Evolutionary conservation across 2,888 invertebrate species (phyloP), one percentile per base, ranked within the genome.

Genomic region (Mimachlamys varia): DNA sequence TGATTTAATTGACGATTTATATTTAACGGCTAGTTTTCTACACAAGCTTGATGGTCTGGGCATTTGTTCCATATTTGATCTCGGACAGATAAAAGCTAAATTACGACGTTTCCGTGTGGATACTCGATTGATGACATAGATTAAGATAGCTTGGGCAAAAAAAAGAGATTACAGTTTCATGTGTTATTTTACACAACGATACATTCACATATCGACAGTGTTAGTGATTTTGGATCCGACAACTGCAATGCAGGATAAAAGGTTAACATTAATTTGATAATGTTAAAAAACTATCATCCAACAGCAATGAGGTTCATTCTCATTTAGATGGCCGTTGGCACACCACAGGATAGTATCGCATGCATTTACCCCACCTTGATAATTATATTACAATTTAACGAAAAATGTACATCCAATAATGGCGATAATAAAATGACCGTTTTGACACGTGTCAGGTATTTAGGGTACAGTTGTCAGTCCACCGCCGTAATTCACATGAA

Each of bases 361-460:
- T 33, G 76, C 76, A 76, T 33, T 76, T 76, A 76, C 33, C 76
- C 76, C 76, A 33, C 76, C 27, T 76, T 76, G 76, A 76, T 33
- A 76, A 76, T 76, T 76, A 76, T 7, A 76, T 76, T 76, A 76
- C 76, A 76, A 76, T 76, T 76, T 33, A 1, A 76, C 76, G 76
- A 33, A 27, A 76, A 76, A 76, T 27, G 76, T 76, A 76, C 76
- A 76, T 76, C 76, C 12, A 76, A 76, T 76, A 15, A 76, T 76
- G 76, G 76, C 22, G 76, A 76, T 76, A 76, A 76, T 76, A 22
- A 27, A 76, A 33, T 76, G 76, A 76, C 76, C 76, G 33, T 76
- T 76, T 33, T 76, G 76, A 76, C 76, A 76, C 76, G 76, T 76
- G 76, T 76, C 76, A 76, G 12, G 33, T 76, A 76, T 76, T 76